phyloP scores from a whole-genome alignment of 2,888 invertebrate species.

The Latrodectus elegans region DNA sequence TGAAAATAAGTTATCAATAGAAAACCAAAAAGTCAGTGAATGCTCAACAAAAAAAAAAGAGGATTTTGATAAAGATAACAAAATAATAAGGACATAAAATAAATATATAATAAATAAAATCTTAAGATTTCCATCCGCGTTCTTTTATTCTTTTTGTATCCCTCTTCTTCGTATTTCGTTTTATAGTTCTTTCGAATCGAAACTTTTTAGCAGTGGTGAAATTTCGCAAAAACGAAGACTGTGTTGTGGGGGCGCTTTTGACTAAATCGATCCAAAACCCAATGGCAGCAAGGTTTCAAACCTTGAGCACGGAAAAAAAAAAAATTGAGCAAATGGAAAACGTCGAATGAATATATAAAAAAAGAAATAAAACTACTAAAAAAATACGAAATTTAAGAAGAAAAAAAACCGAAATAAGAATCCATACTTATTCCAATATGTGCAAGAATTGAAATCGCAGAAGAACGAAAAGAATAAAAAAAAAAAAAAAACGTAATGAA shows the following conservation, averaged over 20 bases:
- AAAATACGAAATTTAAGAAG: constrained; percentile 10
- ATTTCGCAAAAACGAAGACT: constrained; percentile 31
- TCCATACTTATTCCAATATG: constrained; percentile 66
- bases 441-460: constrained; percentile 47
- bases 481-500: constrained; percentile 38
- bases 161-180: constrained; percentile 16
- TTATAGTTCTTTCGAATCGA: constrained; percentile 49
- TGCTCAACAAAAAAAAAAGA: neutral
- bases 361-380: constrained; percentile 8
- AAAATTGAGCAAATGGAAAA: neutral
- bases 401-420: constrained; percentile 20
- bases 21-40: neutral
- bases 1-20: neutral
- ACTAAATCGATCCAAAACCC: constrained; percentile 47
- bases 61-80: constrained; percentile 28
- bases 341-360: neutral
- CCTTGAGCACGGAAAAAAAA: neutral
- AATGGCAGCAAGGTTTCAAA: constrained; percentile 9
- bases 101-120: constrained; percentile 36
- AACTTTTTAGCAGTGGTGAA: constrained; percentile 57
- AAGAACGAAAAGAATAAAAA: neutral
- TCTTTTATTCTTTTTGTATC: neutral
- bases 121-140: neutral
- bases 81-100: constrained; percentile 41
- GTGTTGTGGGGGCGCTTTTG: constrained; percentile 20